phyloP scores from a whole-genome alignment of 2,113 vertebrate genomes.

The Microtus ochrogaster region DNA sequence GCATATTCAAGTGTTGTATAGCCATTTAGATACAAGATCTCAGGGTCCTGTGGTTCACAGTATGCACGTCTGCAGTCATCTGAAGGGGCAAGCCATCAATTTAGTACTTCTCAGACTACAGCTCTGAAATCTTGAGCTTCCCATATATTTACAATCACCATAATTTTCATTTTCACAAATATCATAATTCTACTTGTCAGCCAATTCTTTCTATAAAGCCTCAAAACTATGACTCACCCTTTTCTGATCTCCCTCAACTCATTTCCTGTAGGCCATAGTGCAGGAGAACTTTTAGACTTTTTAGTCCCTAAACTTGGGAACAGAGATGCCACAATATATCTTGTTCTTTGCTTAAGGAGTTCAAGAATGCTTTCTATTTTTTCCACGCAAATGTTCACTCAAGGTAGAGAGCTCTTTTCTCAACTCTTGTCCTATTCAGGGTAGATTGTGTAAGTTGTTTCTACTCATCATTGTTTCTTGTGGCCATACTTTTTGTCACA shows the following conservation, averaged over 20 bases:
- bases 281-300: background rate
- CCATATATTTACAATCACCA: background rate
- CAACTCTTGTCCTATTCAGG: background rate
- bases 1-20: background rate
- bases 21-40: background rate
- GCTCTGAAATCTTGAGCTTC: background rate
- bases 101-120: background rate
- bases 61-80: background rate
- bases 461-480: background rate
- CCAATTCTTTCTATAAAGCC: constrained; percentile 1
- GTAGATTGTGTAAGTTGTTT: background rate
- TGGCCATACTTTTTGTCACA: background rate
- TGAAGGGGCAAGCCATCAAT: background rate
- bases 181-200: background rate
- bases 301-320: background rate
- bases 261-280: background rate
- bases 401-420: background rate
- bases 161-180: background rate
- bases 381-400: background rate
- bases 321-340: background rate
- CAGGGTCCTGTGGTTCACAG: background rate
- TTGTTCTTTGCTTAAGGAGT: background rate
- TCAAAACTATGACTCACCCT: background rate
- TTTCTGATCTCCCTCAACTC: background rate
- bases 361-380: background rate